phyloP scores from a whole-genome alignment of 2,797 vertebrate species.

The Holocentrus rufus region DNA sequence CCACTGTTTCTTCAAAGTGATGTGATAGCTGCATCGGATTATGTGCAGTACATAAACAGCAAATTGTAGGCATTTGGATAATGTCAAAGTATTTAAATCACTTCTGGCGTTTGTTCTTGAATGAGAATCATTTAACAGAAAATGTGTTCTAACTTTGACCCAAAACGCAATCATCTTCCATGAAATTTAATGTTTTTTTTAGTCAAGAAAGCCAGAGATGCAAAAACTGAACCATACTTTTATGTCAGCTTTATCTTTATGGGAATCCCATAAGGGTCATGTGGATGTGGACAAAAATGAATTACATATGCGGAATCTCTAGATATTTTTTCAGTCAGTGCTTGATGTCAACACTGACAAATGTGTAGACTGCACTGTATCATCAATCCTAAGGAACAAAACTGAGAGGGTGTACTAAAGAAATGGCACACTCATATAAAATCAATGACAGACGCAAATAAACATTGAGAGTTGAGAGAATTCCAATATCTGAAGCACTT shows the following conservation, averaged over 20 bases:
- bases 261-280: neutral
- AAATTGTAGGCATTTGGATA: slow-evolving; percentile 43
- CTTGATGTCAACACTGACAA: too few relatives aligned
- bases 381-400: too few relatives aligned
- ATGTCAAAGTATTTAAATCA: slow-evolving; percentile 13
- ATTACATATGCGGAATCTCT: too few relatives aligned
- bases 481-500: too few relatives aligned
- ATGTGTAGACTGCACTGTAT: too few relatives aligned
- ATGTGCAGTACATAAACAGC: neutral
- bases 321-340: too few relatives aligned
- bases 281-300: neutral
- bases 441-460: slow-evolving; percentile 9
- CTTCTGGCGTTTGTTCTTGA: slow-evolving; percentile 11
- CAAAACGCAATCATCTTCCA: slow-evolving; percentile 4
- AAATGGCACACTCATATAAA: too few relatives aligned
- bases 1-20: slow-evolving; percentile 6
- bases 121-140: slow-evolving; percentile 1
- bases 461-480: slow-evolving; percentile 16
- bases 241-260: too few relatives aligned
- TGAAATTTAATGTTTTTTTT: too few relatives aligned
- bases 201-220: neutral
- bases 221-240: neutral
- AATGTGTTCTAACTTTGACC: neutral
- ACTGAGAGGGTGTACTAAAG: neutral
- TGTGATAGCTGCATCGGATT: slow-evolving; percentile 17